phyloP scores from a whole-genome alignment of 2,797 vertebrate species.

The Hydrophis major region DNA sequence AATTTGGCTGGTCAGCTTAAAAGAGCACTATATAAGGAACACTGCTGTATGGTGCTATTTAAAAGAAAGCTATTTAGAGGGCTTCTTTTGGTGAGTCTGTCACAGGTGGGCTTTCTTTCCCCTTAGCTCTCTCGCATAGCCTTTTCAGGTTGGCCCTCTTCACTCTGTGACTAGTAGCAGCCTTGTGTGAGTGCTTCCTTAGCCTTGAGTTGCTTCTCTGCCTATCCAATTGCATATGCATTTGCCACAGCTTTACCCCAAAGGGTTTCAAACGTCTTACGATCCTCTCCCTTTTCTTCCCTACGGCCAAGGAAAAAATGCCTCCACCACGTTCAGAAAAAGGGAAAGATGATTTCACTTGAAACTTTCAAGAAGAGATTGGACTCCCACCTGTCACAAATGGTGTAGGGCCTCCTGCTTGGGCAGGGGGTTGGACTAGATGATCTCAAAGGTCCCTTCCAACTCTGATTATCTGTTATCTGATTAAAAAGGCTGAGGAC shows the following conservation, averaged over 20 bases:
- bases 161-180: not conserved
- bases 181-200: conserved; percentile 10
- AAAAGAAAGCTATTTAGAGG: not conserved
- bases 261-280: conserved; percentile 21
- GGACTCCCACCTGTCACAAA: too few relatives aligned
- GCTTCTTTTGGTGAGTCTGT: not conserved
- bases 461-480: too few relatives aligned
- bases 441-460: too few relatives aligned
- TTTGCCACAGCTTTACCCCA: conserved; percentile 40
- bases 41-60: conserved; percentile 42
- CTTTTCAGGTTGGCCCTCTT: not conserved
- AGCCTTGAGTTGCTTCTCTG: not conserved
- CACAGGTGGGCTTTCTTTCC: not conserved
- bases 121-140: not conserved
- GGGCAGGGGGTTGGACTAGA: too few relatives aligned
- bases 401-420: too few relatives aligned
- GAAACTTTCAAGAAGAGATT: too few relatives aligned
- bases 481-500: conserved; percentile 57
- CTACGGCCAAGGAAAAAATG: conserved; percentile 39
- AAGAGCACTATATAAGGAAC: conserved; percentile 42
- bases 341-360: not conserved
- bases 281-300: conserved; percentile 21
- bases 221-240: conserved; percentile 22
- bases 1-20: conserved; percentile 24
- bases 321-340: conserved; percentile 42